These are phyloP conservation scores for Siphamia tubifer DNA, from an alignment of 2,113 vertebrate species.

Conservation along the genomic window DNA sequence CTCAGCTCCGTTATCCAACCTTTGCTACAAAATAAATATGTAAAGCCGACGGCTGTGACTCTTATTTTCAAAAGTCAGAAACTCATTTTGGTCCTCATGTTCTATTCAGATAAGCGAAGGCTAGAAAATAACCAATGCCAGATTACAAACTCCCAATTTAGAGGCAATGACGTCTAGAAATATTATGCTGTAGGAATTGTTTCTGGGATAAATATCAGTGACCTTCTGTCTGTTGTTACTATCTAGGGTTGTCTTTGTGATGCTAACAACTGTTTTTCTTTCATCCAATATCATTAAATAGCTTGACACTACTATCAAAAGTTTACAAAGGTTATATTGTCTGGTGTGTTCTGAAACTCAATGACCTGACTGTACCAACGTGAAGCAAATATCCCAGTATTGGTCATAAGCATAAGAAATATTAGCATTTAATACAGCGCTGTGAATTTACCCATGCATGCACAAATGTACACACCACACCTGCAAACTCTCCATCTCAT, in stretches of 20 bases:
- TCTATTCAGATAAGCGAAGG: conserved; percentile 63
- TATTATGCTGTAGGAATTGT: neutral
- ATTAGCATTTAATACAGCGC: neutral
- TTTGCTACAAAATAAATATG: conserved; percentile 71
- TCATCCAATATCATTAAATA: neutral
- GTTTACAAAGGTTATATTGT: neutral
- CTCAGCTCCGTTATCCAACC: conserved; percentile 51
- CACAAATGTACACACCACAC: neutral
- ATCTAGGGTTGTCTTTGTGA: neutral
- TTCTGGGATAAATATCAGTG: conserved; percentile 4
- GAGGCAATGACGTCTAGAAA: conserved; percentile 7
- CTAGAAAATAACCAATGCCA: conserved; percentile 41
- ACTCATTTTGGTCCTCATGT: conserved; percentile 53
- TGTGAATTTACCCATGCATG: neutral
- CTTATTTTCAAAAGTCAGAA: conserved; percentile 55
- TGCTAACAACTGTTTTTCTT: neutral
- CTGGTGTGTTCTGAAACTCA: neutral
- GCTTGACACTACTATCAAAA: neutral
- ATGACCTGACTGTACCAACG: too few species aligned
- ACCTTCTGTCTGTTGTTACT: neutral
- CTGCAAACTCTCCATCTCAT: neutral
- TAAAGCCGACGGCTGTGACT: conserved; percentile 39
- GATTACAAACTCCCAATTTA: conserved; percentile 58
- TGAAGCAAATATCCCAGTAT: too few species aligned
- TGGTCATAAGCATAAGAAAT: neutral